A percentile compares a stretch with the other conserved stretches of the same genome.
phyloP scores from a whole-genome alignment of 30 jellyfish, hydroid and myxozoan genomes.

The Turritopsis rubra region DNA sequence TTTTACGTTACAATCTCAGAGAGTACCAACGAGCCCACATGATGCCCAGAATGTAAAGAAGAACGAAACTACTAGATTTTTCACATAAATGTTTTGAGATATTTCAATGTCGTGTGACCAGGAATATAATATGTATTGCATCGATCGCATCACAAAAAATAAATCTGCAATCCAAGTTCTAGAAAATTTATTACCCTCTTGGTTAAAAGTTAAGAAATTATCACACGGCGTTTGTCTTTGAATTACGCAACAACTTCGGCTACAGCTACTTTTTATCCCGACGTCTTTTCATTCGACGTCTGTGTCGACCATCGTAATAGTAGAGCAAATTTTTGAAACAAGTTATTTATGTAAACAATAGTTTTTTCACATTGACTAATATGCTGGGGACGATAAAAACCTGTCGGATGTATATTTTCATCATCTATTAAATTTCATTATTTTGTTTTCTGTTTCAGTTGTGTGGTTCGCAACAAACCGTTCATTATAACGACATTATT shows the following conservation, averaged over 20 bases:
- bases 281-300: too few relatives aligned
- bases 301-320: too few relatives aligned
- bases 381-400: not conserved
- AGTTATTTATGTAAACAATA: too few relatives aligned
- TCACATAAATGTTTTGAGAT: not conserved
- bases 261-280: too few relatives aligned
- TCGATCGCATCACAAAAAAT: too few relatives aligned
- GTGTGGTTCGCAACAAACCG: slow-evolving; percentile 76
- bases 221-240: too few relatives aligned
- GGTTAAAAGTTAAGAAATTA: too few relatives aligned
- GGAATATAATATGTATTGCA: not conserved
- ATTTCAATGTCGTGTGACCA: not conserved
- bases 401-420: not conserved
- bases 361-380: too few relatives aligned
- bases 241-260: too few relatives aligned
- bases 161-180: too few relatives aligned
- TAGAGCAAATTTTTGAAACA: too few relatives aligned
- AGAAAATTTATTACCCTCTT: too few relatives aligned
- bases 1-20: not conserved
- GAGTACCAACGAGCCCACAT: not conserved
- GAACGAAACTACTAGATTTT: not conserved
- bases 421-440: not conserved
- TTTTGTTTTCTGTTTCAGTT: slow-evolving; percentile 31
- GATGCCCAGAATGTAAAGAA: not conserved
- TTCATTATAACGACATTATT: slow-evolving; percentile 56